These are phyloP conservation scores for Tursiops truncatus DNA, from an alignment of 2,113 vertebrate species.

Conservation along the genomic window DNA sequence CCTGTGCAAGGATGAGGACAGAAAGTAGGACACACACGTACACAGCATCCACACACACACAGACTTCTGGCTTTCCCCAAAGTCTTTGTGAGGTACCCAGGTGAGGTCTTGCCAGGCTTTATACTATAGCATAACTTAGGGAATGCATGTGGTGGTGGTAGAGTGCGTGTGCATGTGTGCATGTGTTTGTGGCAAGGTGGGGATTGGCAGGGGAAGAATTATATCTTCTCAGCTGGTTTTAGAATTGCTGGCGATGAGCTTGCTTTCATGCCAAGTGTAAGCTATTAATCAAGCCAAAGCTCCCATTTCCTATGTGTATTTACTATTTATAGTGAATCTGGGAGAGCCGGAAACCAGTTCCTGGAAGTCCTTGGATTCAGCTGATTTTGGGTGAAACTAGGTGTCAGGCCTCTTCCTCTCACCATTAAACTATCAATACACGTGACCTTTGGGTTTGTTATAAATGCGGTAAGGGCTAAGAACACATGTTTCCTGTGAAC, in stretches of 20 bases:
- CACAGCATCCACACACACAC: background rate
- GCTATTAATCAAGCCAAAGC: background rate
- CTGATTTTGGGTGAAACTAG: background rate
- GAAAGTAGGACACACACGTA: background rate
- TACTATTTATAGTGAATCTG: background rate
- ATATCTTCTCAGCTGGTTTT: background rate
- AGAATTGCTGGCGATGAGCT: background rate
- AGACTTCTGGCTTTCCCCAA: background rate
- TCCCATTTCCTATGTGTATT: background rate
- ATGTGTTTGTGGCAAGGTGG: background rate
- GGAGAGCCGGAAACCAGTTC: background rate
- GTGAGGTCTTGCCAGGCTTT: background rate
- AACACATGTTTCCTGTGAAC: background rate
- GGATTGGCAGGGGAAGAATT: background rate
- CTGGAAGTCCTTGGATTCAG: background rate
- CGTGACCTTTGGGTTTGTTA: background rate
- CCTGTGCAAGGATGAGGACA: background rate
- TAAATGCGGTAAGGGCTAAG: background rate
- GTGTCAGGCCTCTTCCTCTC: background rate
- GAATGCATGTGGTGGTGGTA: background rate
- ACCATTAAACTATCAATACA: background rate
- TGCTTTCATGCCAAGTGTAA: background rate
- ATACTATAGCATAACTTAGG: background rate
- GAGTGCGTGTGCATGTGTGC: fast-evolving
- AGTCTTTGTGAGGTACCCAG: background rate